phyloP scores from a whole-genome alignment of 2,113 vertebrate species.

The Plestiodon gilberti region DNA sequence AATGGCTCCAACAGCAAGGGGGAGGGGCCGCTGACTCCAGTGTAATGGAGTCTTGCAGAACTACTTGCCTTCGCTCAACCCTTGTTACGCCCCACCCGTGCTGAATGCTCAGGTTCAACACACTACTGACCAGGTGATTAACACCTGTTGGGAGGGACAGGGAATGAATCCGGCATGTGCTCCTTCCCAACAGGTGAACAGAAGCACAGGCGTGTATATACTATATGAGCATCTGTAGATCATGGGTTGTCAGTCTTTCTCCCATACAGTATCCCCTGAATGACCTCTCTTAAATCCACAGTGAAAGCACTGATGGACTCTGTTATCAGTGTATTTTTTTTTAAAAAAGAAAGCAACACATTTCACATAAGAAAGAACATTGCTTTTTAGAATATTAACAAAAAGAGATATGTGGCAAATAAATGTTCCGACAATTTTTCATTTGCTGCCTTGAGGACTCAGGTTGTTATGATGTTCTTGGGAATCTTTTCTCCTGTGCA shows the following conservation, averaged over 20 bases:
- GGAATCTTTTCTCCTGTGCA: conserved; percentile 34
- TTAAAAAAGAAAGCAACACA: not conserved
- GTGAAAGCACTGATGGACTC: not conserved
- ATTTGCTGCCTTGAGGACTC: not conserved
- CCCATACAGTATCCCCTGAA: not conserved
- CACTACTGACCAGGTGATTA: not conserved
- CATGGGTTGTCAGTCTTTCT: not conserved
- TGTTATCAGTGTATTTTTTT: not conserved
- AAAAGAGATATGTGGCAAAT: conserved; percentile 25
- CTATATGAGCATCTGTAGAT: not conserved
- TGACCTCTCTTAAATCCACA: not conserved
- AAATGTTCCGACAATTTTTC: conserved; percentile 22
- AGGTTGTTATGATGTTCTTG: conserved; percentile 8
- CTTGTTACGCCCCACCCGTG: too few relatives aligned
- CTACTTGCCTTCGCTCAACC: too few relatives aligned
- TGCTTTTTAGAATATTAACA: not conserved
- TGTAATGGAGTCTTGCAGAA: too few relatives aligned
- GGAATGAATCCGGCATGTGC: not conserved
- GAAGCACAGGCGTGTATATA: not conserved
- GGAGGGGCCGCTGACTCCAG: too few relatives aligned
- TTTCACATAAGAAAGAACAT: conserved; percentile 23
- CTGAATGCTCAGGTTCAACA: not conserved
- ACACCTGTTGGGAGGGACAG: not conserved
- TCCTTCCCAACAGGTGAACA: not conserved
- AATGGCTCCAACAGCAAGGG: not conserved